Evolutionary conservation across 2,797 vertebrate species (phyloP), one percentile per base, ranked within the genome.

Genomic region (Chaenodraco wilsoni): DNA sequence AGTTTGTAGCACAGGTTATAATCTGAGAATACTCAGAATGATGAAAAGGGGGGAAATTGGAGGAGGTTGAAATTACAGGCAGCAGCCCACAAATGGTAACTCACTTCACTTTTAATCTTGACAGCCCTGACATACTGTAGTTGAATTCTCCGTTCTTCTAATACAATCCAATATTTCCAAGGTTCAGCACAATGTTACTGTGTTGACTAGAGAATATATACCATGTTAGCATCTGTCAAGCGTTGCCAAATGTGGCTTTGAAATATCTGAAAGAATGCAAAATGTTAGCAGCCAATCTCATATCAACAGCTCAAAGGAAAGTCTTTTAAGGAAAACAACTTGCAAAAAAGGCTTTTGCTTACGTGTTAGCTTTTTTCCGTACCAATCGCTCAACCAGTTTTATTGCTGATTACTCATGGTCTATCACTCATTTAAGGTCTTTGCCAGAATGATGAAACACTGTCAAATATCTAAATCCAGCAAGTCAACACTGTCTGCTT

Each of bases 51-150:
- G 7, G 21, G 1, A 27, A 67, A 90, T 82, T 59, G 65, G 44
- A 72, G 69, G 23, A n/a, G 16, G 19, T 8, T 75, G 37, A 77
- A 84, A 85, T 90, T 65, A 87, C 44, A 87, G 65, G 55, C 61
- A 51, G 16, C 64, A 49, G 45, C 13, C 5, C 14, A 43, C 27
- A 58, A 49, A 71, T 51, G 1, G 54, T 45, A 33, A 0, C 5
- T 45, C 13, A n/a, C 41, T 73, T 74, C 5, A 44, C 33, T 57
- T 74, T 72, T 79, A 64, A 73, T 69, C 55, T 59, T n/a, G 4
- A 49, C 63, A 33, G 14, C 9, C 2, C 49, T n/a, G 33, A 72
- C 43, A 67, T 13, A 57, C 40, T 52, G 23, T 64, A 64, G 9
- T 46, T 60, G 44, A 48, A 21, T 16, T 56, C 12, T 50, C 48